phyloP scores from a whole-genome alignment of 1,140 invertebrate genomes.

The Drosophila fuyamai region DNA sequence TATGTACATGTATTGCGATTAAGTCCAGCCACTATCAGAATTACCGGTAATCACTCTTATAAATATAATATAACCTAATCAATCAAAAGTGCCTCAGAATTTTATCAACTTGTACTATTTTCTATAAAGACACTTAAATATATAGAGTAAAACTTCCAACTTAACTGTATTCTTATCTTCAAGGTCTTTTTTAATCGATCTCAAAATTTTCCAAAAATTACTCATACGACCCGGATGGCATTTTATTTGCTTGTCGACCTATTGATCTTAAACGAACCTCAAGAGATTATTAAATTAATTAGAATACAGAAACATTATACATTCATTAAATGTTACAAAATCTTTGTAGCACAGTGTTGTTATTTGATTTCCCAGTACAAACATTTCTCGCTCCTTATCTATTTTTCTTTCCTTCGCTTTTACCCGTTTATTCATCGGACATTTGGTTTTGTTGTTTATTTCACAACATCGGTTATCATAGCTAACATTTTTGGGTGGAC shows the following conservation, averaged over 20 bases:
- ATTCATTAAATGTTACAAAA: neutral
- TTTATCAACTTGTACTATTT: neutral
- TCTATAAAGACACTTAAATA: neutral
- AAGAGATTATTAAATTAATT: too few species aligned
- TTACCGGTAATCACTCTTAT: neutral
- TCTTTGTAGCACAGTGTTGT: neutral
- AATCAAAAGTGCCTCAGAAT: neutral
- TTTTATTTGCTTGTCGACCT: neutral
- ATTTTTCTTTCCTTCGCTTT: neutral
- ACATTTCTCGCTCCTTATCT: neutral
- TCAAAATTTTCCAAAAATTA: neutral
- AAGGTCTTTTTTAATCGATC: neutral
- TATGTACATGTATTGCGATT: neutral
- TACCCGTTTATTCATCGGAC: neutral
- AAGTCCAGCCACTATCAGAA: neutral
- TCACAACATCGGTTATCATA: neutral
- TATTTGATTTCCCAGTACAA: neutral
- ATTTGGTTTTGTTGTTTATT: conserved; percentile 5
- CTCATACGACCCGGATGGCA: neutral
- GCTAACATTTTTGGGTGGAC: conserved; percentile 1
- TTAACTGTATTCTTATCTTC: too few species aligned
- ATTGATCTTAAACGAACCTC: too few species aligned
- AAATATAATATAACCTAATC: neutral
- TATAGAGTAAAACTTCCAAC: too few species aligned
- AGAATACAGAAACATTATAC: too few species aligned